These are phyloP conservation scores for Punctoribates punctum DNA, from an alignment of 2,888 invertebrate species.

Conservation along the genomic window DNA sequence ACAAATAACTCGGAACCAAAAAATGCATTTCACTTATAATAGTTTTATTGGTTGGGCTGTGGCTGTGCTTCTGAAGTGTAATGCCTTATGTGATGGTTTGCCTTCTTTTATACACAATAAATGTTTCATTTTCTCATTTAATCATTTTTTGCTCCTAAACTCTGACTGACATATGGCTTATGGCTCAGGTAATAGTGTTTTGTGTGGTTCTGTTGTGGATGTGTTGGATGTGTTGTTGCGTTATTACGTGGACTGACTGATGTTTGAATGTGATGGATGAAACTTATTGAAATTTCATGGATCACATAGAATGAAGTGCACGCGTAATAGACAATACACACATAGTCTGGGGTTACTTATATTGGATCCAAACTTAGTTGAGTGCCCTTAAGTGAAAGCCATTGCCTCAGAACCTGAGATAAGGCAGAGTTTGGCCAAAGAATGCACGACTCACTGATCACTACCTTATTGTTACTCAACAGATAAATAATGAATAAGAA, in stretches of 20 bases:
- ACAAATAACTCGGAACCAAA: constrained; percentile 9
- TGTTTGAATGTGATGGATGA: constrained; percentile 36
- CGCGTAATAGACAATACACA: constrained; percentile 30
- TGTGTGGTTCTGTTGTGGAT: no score
- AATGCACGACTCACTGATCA: constrained; percentile 32
- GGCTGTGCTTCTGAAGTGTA: not conserved
- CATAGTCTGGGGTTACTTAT: not conserved
- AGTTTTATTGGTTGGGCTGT: no score
- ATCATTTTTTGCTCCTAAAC: constrained; percentile 24
- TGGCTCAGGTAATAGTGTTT: constrained; percentile 21
- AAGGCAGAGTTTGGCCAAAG: not conserved
- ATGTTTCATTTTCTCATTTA: constrained; percentile 36
- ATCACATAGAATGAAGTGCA: constrained; percentile 31
- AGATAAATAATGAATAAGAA: constrained; percentile 26
- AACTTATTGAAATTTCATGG: constrained; percentile 38
- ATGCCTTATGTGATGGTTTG: constrained; percentile 26
- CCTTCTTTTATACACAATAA: constrained; percentile 15
- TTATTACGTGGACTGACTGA: constrained; percentile 24
- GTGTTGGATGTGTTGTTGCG: not conserved
- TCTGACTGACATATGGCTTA: constrained; percentile 38
- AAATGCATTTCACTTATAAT: constrained; percentile 28
- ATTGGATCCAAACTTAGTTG: not conserved
- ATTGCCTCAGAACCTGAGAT: constrained; percentile 4
- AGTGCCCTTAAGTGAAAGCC: constrained; percentile 29
- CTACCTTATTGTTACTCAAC: not conserved